phyloP scores from a whole-genome alignment of 2,888 invertebrate species.

The Chloromyia formosa region DNA sequence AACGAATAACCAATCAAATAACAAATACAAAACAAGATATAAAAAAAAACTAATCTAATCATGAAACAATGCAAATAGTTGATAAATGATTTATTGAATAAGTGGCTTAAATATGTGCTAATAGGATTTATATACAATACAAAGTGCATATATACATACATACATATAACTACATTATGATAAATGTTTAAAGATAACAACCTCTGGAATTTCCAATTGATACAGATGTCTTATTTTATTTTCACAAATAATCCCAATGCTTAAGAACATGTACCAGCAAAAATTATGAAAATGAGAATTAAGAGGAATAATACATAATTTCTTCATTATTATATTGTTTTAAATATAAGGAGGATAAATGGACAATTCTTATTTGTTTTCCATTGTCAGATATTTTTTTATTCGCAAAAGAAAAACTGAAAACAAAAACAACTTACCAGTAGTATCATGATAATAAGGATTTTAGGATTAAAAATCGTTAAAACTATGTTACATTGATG shows the following conservation, averaged over 20 bases:
- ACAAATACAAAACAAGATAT: no score
- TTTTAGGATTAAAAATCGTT: no score
- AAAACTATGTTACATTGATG: no score
- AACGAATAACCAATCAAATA: background rate
- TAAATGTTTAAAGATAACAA: no score
- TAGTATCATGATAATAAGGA: conserved; percentile 9
- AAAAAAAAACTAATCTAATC: conserved; percentile 33
- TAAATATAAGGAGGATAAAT: conserved; percentile 38
- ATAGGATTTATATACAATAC: conserved; percentile 2
- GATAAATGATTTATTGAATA: conserved; percentile 9
- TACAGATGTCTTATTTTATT: conserved; percentile 31
- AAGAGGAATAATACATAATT: conserved; percentile 4
- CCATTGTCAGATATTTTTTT: background rate
- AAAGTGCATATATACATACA: background rate
- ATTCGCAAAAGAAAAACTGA: background rate
- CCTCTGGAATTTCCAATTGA: conserved; percentile 8
- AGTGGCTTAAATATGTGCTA: conserved; percentile 41
- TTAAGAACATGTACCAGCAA: background rate
- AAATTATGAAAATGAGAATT: background rate
- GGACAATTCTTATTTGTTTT: conserved; percentile 23
- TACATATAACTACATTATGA: conserved; percentile 8
- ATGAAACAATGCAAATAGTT: conserved; percentile 36
- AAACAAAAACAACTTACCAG: conserved; percentile 8
- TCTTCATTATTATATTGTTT: conserved; percentile 41
- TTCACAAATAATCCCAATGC: background rate